These are phyloP conservation scores for Antechinus flavipes DNA, from an alignment of 2,113 vertebrate species.

Conservation along the genomic window DNA sequence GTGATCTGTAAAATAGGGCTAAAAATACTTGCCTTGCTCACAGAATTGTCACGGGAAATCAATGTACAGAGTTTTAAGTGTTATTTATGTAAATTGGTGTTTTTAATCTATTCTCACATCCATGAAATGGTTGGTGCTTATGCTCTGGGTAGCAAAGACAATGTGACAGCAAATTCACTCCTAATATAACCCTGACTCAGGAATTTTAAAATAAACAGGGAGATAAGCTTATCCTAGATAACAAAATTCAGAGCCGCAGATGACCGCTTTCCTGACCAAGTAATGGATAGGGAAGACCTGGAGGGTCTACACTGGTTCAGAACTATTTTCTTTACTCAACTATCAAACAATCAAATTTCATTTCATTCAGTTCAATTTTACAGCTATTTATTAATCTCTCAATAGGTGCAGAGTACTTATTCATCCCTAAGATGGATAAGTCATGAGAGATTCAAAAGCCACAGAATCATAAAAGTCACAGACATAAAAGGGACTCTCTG, in stretches of 20 bases:
- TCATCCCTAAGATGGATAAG: background rate
- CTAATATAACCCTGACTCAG: background rate
- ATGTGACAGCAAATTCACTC: background rate
- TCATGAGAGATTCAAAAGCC: background rate
- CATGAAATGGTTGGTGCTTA: slow-evolving; percentile 13
- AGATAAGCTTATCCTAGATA: background rate
- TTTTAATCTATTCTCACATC: slow-evolving; percentile 18
- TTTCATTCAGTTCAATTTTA: background rate
- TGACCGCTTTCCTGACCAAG: background rate
- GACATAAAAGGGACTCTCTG: background rate
- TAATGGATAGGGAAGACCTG: background rate
- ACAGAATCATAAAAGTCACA: background rate
- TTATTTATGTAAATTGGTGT: background rate
- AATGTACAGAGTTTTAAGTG: background rate
- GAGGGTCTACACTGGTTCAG: background rate
- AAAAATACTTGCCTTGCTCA: background rate
- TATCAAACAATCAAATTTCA: slow-evolving; percentile 25
- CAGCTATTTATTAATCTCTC: background rate
- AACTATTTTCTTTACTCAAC: slow-evolving; percentile 34
- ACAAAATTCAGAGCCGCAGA: background rate
- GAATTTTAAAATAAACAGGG: slow-evolving; percentile 23
- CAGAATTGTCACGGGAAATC: background rate
- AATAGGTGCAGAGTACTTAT: background rate
- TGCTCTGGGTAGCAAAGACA: background rate
- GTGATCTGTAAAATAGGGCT: background rate